phyloP scores from a whole-genome alignment of 2,113 vertebrate species.

The Psittacus erithacus region DNA sequence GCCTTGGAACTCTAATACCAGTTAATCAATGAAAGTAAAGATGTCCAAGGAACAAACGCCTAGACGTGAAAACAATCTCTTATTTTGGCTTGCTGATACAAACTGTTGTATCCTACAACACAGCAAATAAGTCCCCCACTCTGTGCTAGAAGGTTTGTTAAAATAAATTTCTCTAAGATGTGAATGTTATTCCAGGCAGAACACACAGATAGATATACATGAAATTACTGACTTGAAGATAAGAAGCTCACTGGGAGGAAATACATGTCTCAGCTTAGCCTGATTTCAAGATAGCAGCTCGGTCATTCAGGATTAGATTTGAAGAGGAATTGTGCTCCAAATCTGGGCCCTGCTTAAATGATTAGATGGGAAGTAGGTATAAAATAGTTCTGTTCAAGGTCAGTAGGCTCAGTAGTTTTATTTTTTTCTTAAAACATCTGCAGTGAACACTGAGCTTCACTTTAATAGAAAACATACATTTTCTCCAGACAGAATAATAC shows the following conservation, averaged over 20 bases:
- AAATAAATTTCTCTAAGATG: not conserved
- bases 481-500: not conserved
- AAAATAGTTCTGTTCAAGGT: not conserved
- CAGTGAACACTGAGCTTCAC: not conserved
- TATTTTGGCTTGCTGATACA: not conserved
- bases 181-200: not conserved
- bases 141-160: not conserved
- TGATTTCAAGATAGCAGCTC: not conserved
- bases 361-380: not conserved
- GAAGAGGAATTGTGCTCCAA: not conserved
- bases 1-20: not conserved
- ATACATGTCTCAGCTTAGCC: not conserved
- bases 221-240: conserved; percentile 1
- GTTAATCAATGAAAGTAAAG: not conserved
- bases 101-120: not conserved
- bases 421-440: not conserved
- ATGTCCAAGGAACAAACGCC: not conserved
- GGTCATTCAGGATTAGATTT: not conserved
- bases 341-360: not conserved
- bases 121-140: not conserved
- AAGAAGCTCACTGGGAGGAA: not conserved
- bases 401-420: not conserved
- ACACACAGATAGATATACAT: not conserved
- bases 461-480: not conserved
- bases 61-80: not conserved